These are phyloP conservation scores for Nothoprocta pentlandii DNA, from an alignment of 2,113 vertebrate genomes.

Conservation along the genomic window DNA sequence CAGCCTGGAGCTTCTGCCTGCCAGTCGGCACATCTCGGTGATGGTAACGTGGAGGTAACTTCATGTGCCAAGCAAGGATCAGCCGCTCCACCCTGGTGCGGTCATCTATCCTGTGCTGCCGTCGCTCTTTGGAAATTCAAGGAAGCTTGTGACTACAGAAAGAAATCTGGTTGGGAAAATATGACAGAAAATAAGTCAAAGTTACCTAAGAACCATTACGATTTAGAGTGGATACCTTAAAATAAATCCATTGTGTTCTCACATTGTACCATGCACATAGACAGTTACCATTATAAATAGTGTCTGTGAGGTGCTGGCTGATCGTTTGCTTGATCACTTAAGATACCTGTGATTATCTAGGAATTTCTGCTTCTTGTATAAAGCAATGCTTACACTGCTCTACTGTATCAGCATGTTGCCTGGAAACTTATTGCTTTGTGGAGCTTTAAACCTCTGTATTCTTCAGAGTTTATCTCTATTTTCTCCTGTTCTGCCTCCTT, in stretches of 20 bases:
- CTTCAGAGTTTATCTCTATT: not conserved
- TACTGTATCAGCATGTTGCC: not conserved
- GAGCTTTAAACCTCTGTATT: not conserved
- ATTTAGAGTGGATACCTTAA: not conserved
- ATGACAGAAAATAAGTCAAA: not conserved
- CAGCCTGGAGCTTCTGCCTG: not conserved
- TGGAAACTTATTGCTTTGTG: not conserved
- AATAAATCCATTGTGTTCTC: not conserved
- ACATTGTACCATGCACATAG: not conserved
- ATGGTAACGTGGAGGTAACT: accelerated
- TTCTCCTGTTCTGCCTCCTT: not conserved
- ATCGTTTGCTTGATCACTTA: not conserved
- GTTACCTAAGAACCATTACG: not conserved
- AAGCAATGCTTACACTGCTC: not conserved
- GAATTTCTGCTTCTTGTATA: not conserved
- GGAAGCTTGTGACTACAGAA: not conserved
- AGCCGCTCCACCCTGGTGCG: not conserved
- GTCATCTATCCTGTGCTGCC: not conserved
- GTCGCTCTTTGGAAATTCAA: not conserved
- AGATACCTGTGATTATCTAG: not conserved
- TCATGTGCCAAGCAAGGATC: accelerated
- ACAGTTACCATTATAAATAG: not conserved
- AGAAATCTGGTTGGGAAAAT: not conserved
- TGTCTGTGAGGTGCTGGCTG: not conserved
- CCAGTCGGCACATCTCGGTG: accelerated